Base-by-base conservation (phyloP, 2,888 invertebrate genomes). In the Dryococelus australis region DNA sequence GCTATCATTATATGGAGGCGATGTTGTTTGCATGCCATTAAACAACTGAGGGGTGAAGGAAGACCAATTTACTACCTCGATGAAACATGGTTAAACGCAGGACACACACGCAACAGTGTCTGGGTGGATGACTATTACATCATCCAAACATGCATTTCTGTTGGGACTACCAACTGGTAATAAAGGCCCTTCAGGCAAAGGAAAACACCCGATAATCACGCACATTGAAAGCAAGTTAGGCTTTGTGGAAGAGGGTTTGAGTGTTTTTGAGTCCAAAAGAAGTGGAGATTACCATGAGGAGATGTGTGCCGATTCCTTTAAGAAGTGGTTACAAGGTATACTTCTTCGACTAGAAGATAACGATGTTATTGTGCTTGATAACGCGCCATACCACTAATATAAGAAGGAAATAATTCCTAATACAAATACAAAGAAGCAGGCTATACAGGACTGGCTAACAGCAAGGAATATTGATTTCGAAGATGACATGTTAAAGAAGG, bases 51-150 rank as follows among this genome's bases (percentile, higher is more conserved):
- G 8, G 10, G 20, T 9, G 10, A 80, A 80, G 80, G 80, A 80
- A 80, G 80, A 20, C 80, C 80, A 10, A 80, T 80, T 90, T 91
- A 92, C 92, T 87, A 90, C 90, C n/a, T n/a, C n/a, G n/a, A n/a
- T n/a, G n/a, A n/a, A n/a, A n/a, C n/a, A n/a, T n/a, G n/a, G n/a
- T n/a, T 91, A 88, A 88, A 91, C 91, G 88, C 91, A 91, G 83
- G 83, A 5, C 83, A 83, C 6, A 83, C 83, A 27, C 27, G 83
- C 13, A 83, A 27, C 43, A 83, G 43, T 83, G 83, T 83, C 6
- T 83, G 83, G 83, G 83, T 83, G 83, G 83, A 27, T 43, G 83
- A 43, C 26, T 26, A 27, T 83, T n/a, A 83, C n/a, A 83, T 83
- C 83, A 43, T 83, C 83, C 28, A 83, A 83, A 83, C 83, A 83